Percentiles rank a stretch among this genome's conserved stretches.
Evolutionary conservation across 1,140 invertebrate species (phyloP).

Genomic region (Sminthurides bifidus): DNA sequence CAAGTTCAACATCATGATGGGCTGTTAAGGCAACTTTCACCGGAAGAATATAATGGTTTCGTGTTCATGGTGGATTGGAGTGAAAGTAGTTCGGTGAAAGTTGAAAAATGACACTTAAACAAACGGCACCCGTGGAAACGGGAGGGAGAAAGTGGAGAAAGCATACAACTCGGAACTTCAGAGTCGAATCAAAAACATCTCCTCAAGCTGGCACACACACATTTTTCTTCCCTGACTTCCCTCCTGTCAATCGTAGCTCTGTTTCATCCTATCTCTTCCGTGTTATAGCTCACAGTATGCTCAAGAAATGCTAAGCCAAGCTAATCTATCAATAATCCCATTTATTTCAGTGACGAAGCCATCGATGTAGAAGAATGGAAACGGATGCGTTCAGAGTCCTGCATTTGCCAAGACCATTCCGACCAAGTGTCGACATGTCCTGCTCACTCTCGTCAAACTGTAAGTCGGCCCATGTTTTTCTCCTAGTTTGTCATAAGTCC

Average conservation of each 20-base stretch:
- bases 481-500: too few species aligned
- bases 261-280: background rate
- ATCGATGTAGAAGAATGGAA: constrained; percentile 53
- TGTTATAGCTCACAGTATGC: background rate
- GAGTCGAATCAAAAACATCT: too few species aligned
- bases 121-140: too few species aligned
- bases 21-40: too few species aligned
- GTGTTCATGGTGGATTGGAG: too few species aligned
- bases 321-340: background rate
- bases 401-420: constrained; percentile 31
- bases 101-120: too few species aligned
- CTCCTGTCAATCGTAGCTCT: background rate
- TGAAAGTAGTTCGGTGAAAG: too few species aligned
- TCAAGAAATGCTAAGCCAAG: background rate
- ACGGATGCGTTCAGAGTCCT: constrained; percentile 58
- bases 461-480: constrained; percentile 15
- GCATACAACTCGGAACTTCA: too few species aligned
- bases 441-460: constrained; percentile 26
- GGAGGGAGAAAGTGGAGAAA: background rate
- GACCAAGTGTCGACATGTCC: constrained; percentile 27
- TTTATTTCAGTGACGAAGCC: constrained; percentile 44
- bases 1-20: too few species aligned
- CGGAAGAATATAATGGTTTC: too few species aligned
- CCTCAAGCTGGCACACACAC: too few species aligned
- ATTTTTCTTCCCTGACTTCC: background rate